Evolutionary conservation across 2,113 vertebrate species (phyloP), one percentile per base, ranked within the genome.

Genomic region (Salvelinus namaycush): DNA sequence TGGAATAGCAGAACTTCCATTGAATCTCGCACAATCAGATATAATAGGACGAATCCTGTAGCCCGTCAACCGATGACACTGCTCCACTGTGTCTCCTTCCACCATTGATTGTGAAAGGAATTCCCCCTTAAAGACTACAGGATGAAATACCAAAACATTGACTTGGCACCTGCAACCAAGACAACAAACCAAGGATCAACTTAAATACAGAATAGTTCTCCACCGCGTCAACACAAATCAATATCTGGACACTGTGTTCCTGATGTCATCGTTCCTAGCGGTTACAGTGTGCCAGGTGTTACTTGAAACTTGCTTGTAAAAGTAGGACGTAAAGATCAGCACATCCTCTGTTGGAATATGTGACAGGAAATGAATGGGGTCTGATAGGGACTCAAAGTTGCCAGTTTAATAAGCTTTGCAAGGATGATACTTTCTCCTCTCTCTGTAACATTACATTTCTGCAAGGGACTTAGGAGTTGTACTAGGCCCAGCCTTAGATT

Each of bases 371-470:
- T 91, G 88, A 86, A 86, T 90, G 82, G 24, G 2, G 70, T 76
- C 59, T 70, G 81, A 89, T 81, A 64, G 76, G n/a, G 67, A 84
- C 75, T 83, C 84, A 87, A 89, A 86, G 73, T 84, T 87, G 91
- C 88, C 89, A 86, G 89, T 90, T 89, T 89, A 84, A 87, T 89
- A 88, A 88, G 85, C 86, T 86, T 77, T 34, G 64, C 69, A 77
- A 34, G 72, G 77, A 68, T 79, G 82, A 75, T 70, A 80, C 73
- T 77, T 72, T 62, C 27, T 78, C 83, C 67, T 77, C 48, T 22
- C 67, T 71, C 51, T 74, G 51, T 76, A 44, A 16, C 76, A 79
- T 83, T 76, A 75, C 71, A 8, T 77, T 87, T 73, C 76, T 85
- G 74, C 84, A 72, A 84, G 85, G 26, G 87, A 86, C 79, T 85